Conservation (phyloP, 1,140 invertebrate genomes). For the Cydia splendana region DNA sequence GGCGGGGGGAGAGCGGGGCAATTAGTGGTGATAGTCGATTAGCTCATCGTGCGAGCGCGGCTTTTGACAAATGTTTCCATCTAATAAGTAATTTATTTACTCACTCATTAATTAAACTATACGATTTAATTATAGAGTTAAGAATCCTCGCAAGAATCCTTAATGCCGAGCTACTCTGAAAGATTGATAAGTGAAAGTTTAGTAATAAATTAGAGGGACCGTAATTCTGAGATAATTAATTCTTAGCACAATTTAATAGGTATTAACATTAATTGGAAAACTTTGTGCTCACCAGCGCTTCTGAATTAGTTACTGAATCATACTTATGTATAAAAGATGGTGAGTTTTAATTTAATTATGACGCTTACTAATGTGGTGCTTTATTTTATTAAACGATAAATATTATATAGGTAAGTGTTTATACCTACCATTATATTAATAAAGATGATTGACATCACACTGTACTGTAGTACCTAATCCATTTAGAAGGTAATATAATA, state of each 20-base stretch:
- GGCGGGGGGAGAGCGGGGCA: conserved; percentile 57
- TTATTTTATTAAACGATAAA: neutral
- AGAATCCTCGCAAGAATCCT: conserved; percentile 20
- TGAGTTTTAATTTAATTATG: conserved; percentile 29
- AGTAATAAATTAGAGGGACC: conserved; percentile 71
- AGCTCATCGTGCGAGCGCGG: conserved; percentile 77
- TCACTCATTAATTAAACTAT: conserved; percentile 40
- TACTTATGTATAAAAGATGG: conserved; percentile 37
- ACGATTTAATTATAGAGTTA: conserved; percentile 13
- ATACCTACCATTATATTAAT: neutral
- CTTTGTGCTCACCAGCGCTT: conserved; percentile 48
- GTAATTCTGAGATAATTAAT: conserved; percentile 76
- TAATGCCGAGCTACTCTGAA: conserved; percentile 49
- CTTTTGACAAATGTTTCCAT: conserved; percentile 77
- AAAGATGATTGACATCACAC: neutral
- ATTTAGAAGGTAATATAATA: neutral
- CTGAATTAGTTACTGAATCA: conserved; percentile 40
- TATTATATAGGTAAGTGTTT: neutral
- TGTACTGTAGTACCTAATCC: neutral
- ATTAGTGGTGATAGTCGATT: conserved; percentile 80
- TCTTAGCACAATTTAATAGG: conserved; percentile 75
- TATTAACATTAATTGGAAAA: conserved; percentile 78
- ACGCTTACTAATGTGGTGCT: conserved; percentile 19
- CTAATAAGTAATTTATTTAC: conserved; percentile 76
- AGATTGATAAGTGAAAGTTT: conserved; percentile 77